Evolutionary conservation across 2,888 invertebrate species (phyloP).

Genomic region (Amphipyra tragopoginis): DNA sequence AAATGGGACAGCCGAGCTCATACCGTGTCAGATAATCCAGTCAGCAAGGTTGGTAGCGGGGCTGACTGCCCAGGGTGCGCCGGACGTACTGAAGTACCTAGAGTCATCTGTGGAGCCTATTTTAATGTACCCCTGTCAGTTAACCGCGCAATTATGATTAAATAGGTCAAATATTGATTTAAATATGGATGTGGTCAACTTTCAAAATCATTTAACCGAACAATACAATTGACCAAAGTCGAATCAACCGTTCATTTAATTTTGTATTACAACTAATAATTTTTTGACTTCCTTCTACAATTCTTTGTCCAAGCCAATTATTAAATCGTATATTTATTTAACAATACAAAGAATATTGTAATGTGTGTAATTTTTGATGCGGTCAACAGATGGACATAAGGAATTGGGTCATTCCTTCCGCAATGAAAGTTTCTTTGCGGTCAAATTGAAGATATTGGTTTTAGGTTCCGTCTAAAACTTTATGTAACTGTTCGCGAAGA

Average conservation of each 20-base stretch:
- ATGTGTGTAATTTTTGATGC: conserved; percentile 22
- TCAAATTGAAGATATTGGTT: conserved; percentile 6
- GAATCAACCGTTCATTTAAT: not conserved
- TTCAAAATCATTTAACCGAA: conserved; percentile 4
- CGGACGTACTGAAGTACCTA: too few relatives aligned
- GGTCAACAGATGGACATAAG: conserved; percentile 44
- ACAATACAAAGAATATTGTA: conserved; percentile 17
- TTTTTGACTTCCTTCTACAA: conserved; percentile 14
- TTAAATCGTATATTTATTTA: conserved; percentile 36
- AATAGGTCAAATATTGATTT: conserved; percentile 4
- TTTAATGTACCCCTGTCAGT: too few relatives aligned
- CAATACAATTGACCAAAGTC: conserved; percentile 8
- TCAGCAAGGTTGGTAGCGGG: too few relatives aligned
- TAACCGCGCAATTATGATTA: not conserved
- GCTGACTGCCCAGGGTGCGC: too few relatives aligned
- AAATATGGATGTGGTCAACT: conserved; percentile 21
- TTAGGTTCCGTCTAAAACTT: conserved; percentile 33
- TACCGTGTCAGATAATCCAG: too few relatives aligned
- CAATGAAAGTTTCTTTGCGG: conserved; percentile 32
- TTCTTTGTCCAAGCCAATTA: conserved; percentile 24
- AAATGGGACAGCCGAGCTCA: too few relatives aligned
- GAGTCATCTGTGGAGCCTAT: too few relatives aligned
- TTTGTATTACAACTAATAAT: not conserved
- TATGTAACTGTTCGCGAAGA: too few relatives aligned
- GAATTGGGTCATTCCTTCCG: conserved; percentile 39